These are phyloP conservation scores for Oryctes rhinoceros DNA, from an alignment of 1,140 invertebrate genomes.

Conservation along the genomic window DNA sequence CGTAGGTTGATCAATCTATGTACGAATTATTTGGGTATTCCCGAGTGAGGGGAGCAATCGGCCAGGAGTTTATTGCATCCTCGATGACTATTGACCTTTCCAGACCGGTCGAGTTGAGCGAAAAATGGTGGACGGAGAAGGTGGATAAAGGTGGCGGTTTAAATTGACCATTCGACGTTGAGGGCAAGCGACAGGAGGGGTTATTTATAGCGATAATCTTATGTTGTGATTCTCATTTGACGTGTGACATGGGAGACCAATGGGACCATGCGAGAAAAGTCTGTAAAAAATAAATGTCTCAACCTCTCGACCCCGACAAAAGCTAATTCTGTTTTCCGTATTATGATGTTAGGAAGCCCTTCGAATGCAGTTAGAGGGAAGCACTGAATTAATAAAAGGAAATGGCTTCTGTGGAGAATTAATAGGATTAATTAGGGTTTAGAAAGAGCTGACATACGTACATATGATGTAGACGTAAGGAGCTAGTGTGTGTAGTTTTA, in stretches of 20 bases:
- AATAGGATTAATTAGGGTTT: too few relatives aligned
- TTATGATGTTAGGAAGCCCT: background rate
- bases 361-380: background rate
- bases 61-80: background rate
- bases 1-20: too few relatives aligned
- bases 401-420: too few relatives aligned
- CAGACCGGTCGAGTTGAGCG: background rate
- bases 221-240: constrained; percentile 15
- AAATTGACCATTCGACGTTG: background rate
- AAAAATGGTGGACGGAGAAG: background rate
- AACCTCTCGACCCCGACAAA: background rate
- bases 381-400: too few relatives aligned
- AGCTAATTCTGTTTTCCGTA: background rate
- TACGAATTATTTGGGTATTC: too few relatives aligned
- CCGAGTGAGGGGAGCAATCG: too few relatives aligned
- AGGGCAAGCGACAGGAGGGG: background rate
- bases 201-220: constrained; percentile 1
- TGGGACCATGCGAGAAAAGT: background rate
- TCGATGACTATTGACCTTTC: background rate
- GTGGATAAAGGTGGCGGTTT: background rate
- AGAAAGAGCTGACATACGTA: too few relatives aligned
- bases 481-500: too few relatives aligned
- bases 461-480: too few relatives aligned
- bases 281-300: constrained; percentile 14
- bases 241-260: background rate